phyloP scores from a whole-genome alignment of 1,140 invertebrate species.

The Lasioglossum baleicum region DNA sequence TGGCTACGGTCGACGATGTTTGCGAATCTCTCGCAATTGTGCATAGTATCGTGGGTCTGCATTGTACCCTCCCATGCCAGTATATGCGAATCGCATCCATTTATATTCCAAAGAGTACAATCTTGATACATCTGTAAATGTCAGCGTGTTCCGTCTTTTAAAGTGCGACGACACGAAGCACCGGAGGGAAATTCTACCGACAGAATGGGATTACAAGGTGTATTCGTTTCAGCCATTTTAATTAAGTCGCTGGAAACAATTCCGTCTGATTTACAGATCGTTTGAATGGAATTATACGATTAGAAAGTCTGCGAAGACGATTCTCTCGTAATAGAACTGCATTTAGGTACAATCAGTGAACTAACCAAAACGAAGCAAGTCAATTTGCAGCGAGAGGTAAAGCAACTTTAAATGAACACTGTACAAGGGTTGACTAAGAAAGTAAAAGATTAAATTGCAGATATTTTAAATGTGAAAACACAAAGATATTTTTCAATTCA shows the following conservation, averaged over 20 bases:
- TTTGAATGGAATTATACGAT: background rate
- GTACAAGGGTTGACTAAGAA: too few species aligned
- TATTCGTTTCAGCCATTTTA: too few species aligned
- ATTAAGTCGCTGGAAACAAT: background rate
- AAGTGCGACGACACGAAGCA: slow-evolving; percentile 8
- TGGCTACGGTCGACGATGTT: slow-evolving; percentile 31
- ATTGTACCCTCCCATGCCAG: slow-evolving; percentile 39
- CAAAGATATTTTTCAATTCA: too few species aligned
- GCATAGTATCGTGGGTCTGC: slow-evolving; percentile 39
- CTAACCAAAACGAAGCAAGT: too few species aligned
- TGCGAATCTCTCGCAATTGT: slow-evolving; percentile 57
- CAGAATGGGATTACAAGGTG: background rate
- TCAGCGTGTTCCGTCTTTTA: slow-evolving; percentile 36
- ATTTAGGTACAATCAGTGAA: too few species aligned
- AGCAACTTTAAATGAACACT: too few species aligned
- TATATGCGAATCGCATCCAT: slow-evolving; percentile 34
- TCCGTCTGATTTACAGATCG: background rate
- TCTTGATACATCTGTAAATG: slow-evolving; percentile 34
- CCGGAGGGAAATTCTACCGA: slow-evolving; percentile 16
- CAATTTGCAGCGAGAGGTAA: too few species aligned
- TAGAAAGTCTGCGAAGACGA: too few species aligned
- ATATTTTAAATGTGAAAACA: too few species aligned
- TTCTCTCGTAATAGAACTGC: too few species aligned
- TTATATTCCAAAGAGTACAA: slow-evolving; percentile 42
- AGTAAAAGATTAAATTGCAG: too few species aligned